Base-by-base conservation (phyloP, 2,113 vertebrate species). In the Paralichthys olivaceus region DNA sequence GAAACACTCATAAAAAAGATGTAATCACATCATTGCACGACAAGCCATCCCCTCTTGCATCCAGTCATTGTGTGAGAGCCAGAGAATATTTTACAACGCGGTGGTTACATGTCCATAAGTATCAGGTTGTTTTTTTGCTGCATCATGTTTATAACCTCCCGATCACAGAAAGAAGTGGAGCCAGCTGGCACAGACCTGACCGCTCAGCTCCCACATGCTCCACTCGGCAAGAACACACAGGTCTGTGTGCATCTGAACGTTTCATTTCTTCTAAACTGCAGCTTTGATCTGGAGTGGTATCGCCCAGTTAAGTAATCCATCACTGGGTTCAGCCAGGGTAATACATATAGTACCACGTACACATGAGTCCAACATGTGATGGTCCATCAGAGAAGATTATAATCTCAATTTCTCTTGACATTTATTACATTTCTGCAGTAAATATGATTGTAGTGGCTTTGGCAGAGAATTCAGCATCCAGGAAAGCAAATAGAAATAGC, bases 91-190 rank as follows among this genome's bases (percentile, higher is more conserved):
- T 74, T 28, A 23, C 40, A 37, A 28, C 28, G 43, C 23, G 54
- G 67, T 11, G 3, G 69, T 70, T 37, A 60, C 47, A 74, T 7
- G 28, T 23, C 37, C 22, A 8, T 40, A 34, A 45, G 34, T 9
- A 29, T 65, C 55, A 2, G 72, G 14, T 45, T 75, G 37, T 40
- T 66, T 77, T 62, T 87, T 69, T 72, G 77, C 77, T 75, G 86
- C 75, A 75, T 90, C 82, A 83, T 81, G 75, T 75, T 78, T 82
- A 72, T 78, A 56, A 73, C 47, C 45, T 67, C 57, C 58, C 62
- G 5, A 29, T 60, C 62, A 72, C 54, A 51, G 43, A 56, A 40
- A 71, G 69, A n/a, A n/a, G 20, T 12, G 0, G 2, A 75, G 84
- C 82, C 89, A 87, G 82, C 83, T 88, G 86, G 79, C 72, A 54